A percentile compares a stretch with the other conserved stretches of the same genome.
Evolutionary conservation across 2,888 invertebrate genomes (phyloP).

Genomic region (Oscheius sp.): DNA sequence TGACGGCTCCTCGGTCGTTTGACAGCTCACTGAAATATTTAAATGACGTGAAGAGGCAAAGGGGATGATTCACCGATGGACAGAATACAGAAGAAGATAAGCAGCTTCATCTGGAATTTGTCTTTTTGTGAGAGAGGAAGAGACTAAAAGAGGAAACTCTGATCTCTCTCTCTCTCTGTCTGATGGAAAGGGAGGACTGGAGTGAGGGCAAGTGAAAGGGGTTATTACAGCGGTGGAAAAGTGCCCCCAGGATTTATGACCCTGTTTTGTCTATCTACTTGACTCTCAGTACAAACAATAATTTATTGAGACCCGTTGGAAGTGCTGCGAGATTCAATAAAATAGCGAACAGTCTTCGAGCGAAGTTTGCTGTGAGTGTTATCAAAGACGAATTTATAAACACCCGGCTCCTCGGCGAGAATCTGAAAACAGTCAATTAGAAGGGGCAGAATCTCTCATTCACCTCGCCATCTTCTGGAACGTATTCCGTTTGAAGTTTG

Average conservation of each 20-base stretch:
- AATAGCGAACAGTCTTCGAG: constrained; percentile 50
- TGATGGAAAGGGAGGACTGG: too few species aligned
- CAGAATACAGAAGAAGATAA: background rate
- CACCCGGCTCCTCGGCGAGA: constrained; percentile 52
- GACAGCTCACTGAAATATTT: background rate
- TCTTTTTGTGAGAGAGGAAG: background rate
- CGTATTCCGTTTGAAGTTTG: constrained; percentile 62
- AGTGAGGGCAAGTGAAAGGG: too few species aligned
- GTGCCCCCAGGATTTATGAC: background rate
- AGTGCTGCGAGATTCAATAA: constrained; percentile 29
- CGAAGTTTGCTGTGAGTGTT: constrained; percentile 60
- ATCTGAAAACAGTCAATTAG: constrained; percentile 35
- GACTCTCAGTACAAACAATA: background rate
- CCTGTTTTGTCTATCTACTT: background rate
- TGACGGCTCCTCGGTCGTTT: background rate
- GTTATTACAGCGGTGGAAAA: background rate
- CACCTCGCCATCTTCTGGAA: constrained; percentile 61
- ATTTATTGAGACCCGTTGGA: background rate
- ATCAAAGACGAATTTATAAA: constrained; percentile 65
- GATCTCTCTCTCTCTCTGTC: too few species aligned
- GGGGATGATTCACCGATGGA: background rate
- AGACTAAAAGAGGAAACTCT: too few species aligned
- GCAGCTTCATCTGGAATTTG: background rate
- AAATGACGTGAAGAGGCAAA: background rate
- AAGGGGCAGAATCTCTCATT: background rate